These are phyloP conservation scores for Rotaria macrura DNA, from an alignment of 2,888 invertebrate species.

Conservation along the genomic window DNA sequence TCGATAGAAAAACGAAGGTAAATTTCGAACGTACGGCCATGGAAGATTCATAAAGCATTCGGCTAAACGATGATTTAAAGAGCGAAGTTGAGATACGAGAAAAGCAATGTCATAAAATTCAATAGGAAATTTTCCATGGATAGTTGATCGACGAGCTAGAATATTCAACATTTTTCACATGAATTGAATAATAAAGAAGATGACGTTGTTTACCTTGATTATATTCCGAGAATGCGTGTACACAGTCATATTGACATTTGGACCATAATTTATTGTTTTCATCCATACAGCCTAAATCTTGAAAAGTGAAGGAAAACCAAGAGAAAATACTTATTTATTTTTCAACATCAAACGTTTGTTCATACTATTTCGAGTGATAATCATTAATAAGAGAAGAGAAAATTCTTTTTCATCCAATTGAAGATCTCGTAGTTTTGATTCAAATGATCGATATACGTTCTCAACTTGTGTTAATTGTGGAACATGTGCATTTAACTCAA, in stretches of 20 bases:
- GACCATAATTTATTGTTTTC: not conserved
- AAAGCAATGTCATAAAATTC: constrained; percentile 14
- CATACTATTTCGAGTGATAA: not conserved
- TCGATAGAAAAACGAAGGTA: constrained; percentile 17
- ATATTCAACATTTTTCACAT: not conserved
- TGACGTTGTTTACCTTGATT: not conserved
- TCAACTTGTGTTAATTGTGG: not conserved
- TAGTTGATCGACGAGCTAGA: not conserved
- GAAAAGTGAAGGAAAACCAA: too few relatives aligned
- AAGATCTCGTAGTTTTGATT: not conserved
- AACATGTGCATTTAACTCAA: constrained; percentile 1
- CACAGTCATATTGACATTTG: constrained; percentile 13
- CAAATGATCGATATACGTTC: not conserved
- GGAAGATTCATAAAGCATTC: not conserved
- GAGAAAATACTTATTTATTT: too few relatives aligned
- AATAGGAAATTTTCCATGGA: not conserved
- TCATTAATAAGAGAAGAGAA: not conserved
- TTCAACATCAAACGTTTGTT: too few relatives aligned
- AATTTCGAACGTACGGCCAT: not conserved
- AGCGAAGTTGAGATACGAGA: not conserved
- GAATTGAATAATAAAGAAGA: too few relatives aligned
- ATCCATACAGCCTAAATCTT: not conserved
- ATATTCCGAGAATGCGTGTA: not conserved
- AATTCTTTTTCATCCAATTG: constrained; percentile 7
- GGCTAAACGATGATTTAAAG: not conserved